phyloP scores from a whole-genome alignment of 2,797 vertebrate genomes.

The Manis pentadactyla region DNA sequence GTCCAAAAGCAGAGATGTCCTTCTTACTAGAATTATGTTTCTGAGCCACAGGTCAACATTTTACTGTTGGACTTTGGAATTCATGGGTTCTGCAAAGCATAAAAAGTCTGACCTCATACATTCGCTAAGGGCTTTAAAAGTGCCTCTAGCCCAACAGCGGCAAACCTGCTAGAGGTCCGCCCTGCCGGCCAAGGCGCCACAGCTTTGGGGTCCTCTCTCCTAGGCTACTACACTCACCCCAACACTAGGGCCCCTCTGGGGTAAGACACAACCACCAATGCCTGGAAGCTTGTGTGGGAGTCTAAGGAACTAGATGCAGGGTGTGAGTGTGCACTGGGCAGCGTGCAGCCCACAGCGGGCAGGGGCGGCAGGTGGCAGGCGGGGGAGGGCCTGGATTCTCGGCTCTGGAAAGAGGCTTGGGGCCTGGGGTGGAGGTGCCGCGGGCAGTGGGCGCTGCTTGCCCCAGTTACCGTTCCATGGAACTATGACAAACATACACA shows the following conservation, averaged over 20 bases:
- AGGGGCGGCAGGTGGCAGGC: too few relatives aligned
- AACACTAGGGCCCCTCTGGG: accelerated
- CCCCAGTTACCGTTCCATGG: neutral
- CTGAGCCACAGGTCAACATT: neutral
- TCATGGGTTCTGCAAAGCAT: accelerated
- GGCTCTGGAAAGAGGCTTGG: accelerated
- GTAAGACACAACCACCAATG: accelerated
- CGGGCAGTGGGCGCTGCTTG: neutral
- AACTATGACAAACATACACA: neutral
- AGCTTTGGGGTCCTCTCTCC: neutral
- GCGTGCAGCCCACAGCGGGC: accelerated
- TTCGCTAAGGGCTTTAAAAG: accelerated
- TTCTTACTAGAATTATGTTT: neutral
- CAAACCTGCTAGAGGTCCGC: neutral
- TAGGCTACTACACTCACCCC: neutral
- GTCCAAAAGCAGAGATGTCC: neutral
- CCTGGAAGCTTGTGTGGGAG: neutral
- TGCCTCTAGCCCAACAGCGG: accelerated
- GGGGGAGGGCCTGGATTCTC: neutral
- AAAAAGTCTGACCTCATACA: neutral
- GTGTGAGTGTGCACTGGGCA: accelerated
- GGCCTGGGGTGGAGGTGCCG: accelerated
- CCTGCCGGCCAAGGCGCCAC: accelerated
- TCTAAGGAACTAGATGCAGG: neutral
- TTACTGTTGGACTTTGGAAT: neutral